Base-by-base conservation (phyloP, 2,888 invertebrate species). In the Flexamia atlantica region DNA sequence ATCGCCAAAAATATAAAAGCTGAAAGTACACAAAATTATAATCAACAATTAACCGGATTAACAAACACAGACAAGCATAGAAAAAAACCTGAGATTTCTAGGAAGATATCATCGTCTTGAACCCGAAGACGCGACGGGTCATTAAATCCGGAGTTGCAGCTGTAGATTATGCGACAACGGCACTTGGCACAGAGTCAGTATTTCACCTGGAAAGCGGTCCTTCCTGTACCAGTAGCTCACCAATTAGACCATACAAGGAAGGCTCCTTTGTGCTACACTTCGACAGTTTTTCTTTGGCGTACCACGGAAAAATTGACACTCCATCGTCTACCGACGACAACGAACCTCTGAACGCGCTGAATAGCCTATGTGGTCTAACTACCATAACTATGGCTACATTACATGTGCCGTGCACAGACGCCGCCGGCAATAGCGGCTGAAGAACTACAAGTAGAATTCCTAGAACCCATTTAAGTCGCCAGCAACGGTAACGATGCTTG, bases 191-290 rank as follows among this genome's bases (percentile, higher is more conserved):
- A 3, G 76, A 64, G 64, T 42, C 46, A 42, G 42, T 42, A 40
- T 76, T 46, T 40, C 28, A 28, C 46, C 46, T 2, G 76, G 28
- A 12, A 46, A 76, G 76, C 40, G 50, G 40, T 76, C 20, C 76
- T n/a, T 46, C 46, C 28, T 14, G 40, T 20, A 25, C 40, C 72
- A 46, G 76, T 46, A 76, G 20, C 76, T 36, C 76, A 46, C 28
- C 76, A 76, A 76, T 76, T 76, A 76, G 76, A 50, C 76, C 76
- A 23, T 76, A 76, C 50, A 25, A 50, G 76, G 76, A 46, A 23
- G 25, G n/a, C 20, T 64, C 64, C 64, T 14, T 28, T 64, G 28
- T 64, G 64, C 12, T 28, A 4, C 25, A 64, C 28, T 64, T 64
- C 5, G 28, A 17, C 30, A 23, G 64, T 64, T 64, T 64, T 64